Evolutionary conservation across 2,888 invertebrate species (phyloP), one percentile per base, ranked within the genome.

Genomic region (Dusona sp.): DNA sequence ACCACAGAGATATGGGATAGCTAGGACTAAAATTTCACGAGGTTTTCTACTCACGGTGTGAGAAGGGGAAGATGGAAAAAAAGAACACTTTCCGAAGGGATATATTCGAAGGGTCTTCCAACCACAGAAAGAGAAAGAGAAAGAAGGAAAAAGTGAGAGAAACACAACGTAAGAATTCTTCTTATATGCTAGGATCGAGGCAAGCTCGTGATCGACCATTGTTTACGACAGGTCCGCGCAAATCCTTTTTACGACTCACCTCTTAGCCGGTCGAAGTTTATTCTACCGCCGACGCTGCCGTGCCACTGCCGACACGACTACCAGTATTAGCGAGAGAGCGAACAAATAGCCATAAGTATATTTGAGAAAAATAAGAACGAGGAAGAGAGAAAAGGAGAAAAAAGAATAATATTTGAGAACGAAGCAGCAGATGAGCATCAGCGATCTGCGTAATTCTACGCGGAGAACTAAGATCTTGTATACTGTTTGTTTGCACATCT

Each of bases 161-260:
- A 33, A 70, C 42, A n/a, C 3, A 33, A 22, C 45, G 42, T 6
- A 57, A 13, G 3, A 51, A 25, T 48, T 70, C 57, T 22, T 75
- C 84, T 57, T 48, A 48, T 48, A 48, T n/a, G 36, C 61, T 75
- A 48, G 75, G 79, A 80, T 67, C 67, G 78, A 75, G 77, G 73
- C 82, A 65, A 83, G 57, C 90, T 90, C 88, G 88, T 91, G 90
- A 92, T 93, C 90, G 90, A 70, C 86, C 89, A 92, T 93, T 92
- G 91, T 92, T 92, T 92, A 88, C 90, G 87, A 89, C 83, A 85
- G 89, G 75, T 75, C 88, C 73, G 80, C 87, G 88, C 89, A 92
- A 91, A 92, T 92, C 88, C 89, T 88, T 88, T 91, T 91, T 92
- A 93, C 89, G 90, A 89, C 87, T 74, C 73, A 78, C 86, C 84